Conservation (phyloP, 1,140 invertebrate species). For the Nasonia longicornis region DNA sequence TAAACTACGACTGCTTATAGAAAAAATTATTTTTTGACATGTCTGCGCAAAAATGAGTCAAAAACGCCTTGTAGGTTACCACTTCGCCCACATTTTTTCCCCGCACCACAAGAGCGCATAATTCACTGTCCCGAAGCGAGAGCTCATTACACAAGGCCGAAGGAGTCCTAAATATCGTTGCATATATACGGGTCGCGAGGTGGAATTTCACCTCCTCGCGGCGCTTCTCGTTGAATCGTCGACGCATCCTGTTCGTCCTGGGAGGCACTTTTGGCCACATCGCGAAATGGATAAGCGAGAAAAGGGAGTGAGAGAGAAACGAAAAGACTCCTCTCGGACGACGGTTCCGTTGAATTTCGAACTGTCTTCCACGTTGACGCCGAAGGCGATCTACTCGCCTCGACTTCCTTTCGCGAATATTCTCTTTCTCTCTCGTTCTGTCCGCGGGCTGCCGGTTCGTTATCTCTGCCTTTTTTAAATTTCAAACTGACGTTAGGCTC, state of each 20-base stretch:
- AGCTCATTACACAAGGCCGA: background rate
- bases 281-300: background rate
- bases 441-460: constrained; percentile 1
- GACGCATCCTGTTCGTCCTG: background rate
- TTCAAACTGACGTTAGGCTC: background rate
- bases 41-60: too few relatives aligned
- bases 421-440: background rate
- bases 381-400: constrained; percentile 58
- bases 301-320: background rate
- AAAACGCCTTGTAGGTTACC: too few relatives aligned
- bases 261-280: too few relatives aligned
- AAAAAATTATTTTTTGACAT: too few relatives aligned
- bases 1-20: too few relatives aligned
- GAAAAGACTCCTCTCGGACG: constrained; percentile 27
- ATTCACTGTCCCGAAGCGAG: background rate
- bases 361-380: constrained; percentile 62
- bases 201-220: too few relatives aligned
- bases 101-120: too few relatives aligned
- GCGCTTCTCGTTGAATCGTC: background rate
- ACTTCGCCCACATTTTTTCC: too few relatives aligned
- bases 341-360: constrained; percentile 63
- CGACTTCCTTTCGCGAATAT: background rate
- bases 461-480: constrained; percentile 10
- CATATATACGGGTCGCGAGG: too few relatives aligned
- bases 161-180: too few relatives aligned